Evolutionary conservation across 2,888 invertebrate genomes (phyloP), one percentile per base, ranked within the genome.

Genomic region (Tanypteryx hageni): DNA sequence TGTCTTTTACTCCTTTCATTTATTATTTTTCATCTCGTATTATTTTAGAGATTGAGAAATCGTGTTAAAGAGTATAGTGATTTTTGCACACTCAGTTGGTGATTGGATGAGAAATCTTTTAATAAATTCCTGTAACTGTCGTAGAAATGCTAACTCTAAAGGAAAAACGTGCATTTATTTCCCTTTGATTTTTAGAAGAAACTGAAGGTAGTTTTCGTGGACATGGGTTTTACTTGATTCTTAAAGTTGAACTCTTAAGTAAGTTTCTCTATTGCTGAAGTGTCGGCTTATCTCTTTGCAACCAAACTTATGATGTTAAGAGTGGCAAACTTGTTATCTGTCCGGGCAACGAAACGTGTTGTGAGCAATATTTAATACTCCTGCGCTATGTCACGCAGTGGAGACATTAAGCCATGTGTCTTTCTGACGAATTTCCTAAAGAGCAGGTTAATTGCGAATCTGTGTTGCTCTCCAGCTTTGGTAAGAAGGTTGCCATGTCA

Each of bases 331-430:
- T 14, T 68, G 68, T 22, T 68, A 44, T 22, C 68, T 68, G 68
- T 18, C 68, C 68, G 18, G 22, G 68, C 68, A 9, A 18, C 18
- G 68, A 68, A 13, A 68, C 9, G 68, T 68, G 68, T n/a, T 68
- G n/a, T 68, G 68, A 68, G n/a, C 68, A n/a, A n/a, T 68, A 68
- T 68, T 68, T 68, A 68, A 68, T 68, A 68, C 18, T 22, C 9
- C 68, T 18, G 68, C 4, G 68, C 68, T 68, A 18, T 22, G 22
- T 68, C 68, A 68, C 22, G 68, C 68, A 68, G 68, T 68, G 68
- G 68, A 68, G 68, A 68, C 68, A 68, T 68, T 68, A 68, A n/a
- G n/a, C n/a, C 18, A 22, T 22, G 68, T 68, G 68, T 68, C 68
- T 68, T 18, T 18, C 22, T 22, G 10, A 18, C 8, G 68, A 68